Evolutionary conservation across 2,113 vertebrate genomes (phyloP).

Genomic region (Numida meleagris): DNA sequence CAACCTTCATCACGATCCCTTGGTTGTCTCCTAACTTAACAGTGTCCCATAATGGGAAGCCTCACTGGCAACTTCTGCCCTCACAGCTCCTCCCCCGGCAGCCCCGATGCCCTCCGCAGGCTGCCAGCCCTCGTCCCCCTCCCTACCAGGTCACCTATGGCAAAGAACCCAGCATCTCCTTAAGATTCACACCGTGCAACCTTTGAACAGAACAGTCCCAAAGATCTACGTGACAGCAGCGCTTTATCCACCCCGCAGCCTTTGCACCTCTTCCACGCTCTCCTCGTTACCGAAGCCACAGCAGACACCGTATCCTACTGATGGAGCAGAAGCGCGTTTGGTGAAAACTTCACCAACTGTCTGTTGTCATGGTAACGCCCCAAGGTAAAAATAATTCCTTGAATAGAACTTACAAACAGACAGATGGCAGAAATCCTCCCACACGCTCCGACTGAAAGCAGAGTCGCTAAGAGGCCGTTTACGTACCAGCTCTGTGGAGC

Average conservation of each 20-base stretch:
- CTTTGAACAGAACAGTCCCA: neutral
- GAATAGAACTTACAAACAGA: slow-evolving; percentile 47
- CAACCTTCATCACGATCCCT: neutral
- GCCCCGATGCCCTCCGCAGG: neutral
- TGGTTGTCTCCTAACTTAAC: neutral
- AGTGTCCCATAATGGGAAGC: neutral
- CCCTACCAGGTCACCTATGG: accelerated
- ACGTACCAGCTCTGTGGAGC: neutral
- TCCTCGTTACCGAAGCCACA: neutral
- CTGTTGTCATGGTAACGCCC: slow-evolving; percentile 64
- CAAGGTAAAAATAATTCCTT: slow-evolving; percentile 70
- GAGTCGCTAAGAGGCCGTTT: neutral
- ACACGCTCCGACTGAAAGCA: neutral
- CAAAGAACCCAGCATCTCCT: neutral
- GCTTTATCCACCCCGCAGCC: neutral
- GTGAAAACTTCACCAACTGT: slow-evolving; percentile 40
- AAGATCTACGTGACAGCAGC: accelerated
- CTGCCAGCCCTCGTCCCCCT: neutral
- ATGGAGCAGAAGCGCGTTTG: slow-evolving; percentile 31
- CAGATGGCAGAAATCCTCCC: slow-evolving; percentile 57
- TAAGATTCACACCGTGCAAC: neutral
- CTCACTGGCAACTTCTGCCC: neutral
- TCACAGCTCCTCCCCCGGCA: neutral
- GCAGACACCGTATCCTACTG: neutral
- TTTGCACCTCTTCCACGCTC: neutral